phyloP scores from a whole-genome alignment of 2,888 invertebrate species.

The Ectobius pallidus region DNA sequence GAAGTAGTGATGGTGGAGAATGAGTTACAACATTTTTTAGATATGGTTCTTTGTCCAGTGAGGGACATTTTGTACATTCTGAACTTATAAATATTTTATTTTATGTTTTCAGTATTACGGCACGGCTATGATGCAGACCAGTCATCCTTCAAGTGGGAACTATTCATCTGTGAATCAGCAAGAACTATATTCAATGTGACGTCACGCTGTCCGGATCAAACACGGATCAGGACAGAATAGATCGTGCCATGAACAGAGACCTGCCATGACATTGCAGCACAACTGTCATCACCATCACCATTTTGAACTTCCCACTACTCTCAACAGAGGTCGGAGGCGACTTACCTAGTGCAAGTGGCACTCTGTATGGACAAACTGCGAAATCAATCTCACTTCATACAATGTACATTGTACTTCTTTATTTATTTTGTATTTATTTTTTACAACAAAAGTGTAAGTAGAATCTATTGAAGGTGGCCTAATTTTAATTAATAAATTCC shows the following conservation, averaged over 20 bases:
- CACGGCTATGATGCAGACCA: background rate
- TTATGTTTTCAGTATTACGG: conserved; percentile 8
- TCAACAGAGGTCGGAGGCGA: background rate
- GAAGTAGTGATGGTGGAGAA: too few relatives aligned
- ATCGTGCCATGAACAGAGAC: conserved; percentile 35
- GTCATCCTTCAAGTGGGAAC: background rate
- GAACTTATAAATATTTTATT: too few relatives aligned
- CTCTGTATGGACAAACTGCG: background rate
- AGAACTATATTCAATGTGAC: conserved; percentile 73
- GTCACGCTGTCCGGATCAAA: conserved; percentile 61
- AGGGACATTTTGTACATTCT: too few relatives aligned
- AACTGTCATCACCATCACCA: background rate
- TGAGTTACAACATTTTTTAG: too few relatives aligned
- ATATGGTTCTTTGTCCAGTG: too few relatives aligned
- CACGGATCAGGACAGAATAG: conserved; percentile 38
- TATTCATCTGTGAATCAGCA: conserved; percentile 70
- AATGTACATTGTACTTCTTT: too few relatives aligned
- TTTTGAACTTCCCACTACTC: background rate
- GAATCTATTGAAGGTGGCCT: too few relatives aligned
- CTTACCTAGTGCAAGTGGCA: background rate
- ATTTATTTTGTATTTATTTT: background rate
- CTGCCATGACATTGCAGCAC: background rate
- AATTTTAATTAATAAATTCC: too few relatives aligned
- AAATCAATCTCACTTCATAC: too few relatives aligned
- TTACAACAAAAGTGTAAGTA: too few relatives aligned